A percentile compares a stretch with the other conserved stretches of the same genome.
Evolutionary conservation across 2,888 invertebrate species (phyloP).

Genomic region (Apamea crenata): DNA sequence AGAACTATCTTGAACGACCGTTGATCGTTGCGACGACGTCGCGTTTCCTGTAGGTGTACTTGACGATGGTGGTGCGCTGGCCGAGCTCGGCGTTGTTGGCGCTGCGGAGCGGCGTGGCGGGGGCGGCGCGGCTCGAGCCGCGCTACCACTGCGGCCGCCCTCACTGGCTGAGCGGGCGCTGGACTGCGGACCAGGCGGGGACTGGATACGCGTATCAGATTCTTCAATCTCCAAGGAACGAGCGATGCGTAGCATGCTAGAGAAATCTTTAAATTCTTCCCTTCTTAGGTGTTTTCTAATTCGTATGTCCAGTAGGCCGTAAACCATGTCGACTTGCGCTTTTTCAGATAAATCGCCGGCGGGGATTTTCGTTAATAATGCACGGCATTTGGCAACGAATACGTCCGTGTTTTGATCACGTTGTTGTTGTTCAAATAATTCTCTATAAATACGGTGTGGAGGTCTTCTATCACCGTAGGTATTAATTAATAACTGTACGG

Average conservation of each 20-base stretch:
- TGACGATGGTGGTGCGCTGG: neutral
- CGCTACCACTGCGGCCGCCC: neutral
- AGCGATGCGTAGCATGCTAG: neutral
- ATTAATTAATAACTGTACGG: neutral
- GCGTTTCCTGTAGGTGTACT: no score
- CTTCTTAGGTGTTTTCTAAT: neutral
- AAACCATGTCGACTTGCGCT: constrained; percentile 18
- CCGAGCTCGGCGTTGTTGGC: neutral
- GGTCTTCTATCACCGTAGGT: constrained; percentile 19
- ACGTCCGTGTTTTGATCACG: neutral
- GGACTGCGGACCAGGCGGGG: neutral
- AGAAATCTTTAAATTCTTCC: neutral
- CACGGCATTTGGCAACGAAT: neutral
- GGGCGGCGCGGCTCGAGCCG: neutral
- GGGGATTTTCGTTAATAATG: constrained; percentile 1
- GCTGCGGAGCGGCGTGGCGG: neutral
- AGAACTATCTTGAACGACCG: neutral
- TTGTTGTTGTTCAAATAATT: constrained; percentile 1
- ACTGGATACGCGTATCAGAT: neutral
- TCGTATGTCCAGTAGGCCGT: constrained; percentile 6
- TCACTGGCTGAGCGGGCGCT: neutral
- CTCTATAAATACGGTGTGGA: neutral
- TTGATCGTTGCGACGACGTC: no score
- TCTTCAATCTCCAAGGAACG: constrained; percentile 2
- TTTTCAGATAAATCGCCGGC: neutral